Conservation (phyloP, 1,140 invertebrate genomes). For the Drosophila lacertosa region DNA sequence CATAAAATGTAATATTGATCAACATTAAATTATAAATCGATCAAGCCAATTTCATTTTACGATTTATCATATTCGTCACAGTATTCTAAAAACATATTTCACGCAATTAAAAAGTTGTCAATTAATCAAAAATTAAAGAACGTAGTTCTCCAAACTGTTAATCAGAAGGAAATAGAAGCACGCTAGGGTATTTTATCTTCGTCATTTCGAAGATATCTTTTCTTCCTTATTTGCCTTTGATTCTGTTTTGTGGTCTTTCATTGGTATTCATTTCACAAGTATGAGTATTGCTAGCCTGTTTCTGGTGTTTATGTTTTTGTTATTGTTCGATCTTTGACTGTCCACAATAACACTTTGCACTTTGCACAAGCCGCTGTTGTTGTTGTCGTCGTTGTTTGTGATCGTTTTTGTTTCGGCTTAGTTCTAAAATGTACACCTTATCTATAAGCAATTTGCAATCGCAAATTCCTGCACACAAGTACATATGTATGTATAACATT, state of each 20-base stretch:
- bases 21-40: too few species aligned
- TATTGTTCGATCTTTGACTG: constrained; percentile 16
- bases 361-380: constrained; percentile 20
- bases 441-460: constrained; percentile 61
- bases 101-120: too few species aligned
- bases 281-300: background rate
- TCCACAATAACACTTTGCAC: constrained; percentile 31
- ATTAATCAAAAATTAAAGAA: too few species aligned
- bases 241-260: constrained; percentile 15
- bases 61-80: too few species aligned
- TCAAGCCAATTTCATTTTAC: too few species aligned
- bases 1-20: too few species aligned
- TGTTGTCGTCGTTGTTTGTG: constrained; percentile 13
- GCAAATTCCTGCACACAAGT: constrained; percentile 24
- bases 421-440: constrained; percentile 46
- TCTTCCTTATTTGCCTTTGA: constrained; percentile 5
- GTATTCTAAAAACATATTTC: too few species aligned
- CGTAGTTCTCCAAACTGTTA: too few species aligned
- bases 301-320: constrained; percentile 1
- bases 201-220: background rate
- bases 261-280: constrained; percentile 10
- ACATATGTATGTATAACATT: background rate
- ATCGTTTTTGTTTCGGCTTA: background rate
- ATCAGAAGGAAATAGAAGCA: too few species aligned
- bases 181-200: background rate